Conservation (phyloP, 1,140 invertebrate genomes). For the Aleiodes sp. region DNA sequence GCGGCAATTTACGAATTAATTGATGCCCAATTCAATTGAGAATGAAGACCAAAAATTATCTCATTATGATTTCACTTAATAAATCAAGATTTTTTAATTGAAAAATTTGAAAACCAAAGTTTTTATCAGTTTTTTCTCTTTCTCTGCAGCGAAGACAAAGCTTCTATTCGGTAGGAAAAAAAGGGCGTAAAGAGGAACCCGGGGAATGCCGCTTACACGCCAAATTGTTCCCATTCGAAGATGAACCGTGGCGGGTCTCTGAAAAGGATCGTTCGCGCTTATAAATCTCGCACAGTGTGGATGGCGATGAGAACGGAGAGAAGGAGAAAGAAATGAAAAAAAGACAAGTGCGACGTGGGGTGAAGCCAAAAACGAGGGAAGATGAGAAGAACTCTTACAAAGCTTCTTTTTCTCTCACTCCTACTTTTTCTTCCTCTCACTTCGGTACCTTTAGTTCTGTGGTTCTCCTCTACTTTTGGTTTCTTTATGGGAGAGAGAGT, state of each 20-base stretch:
- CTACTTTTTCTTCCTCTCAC: neutral
- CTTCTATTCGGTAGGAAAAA: neutral
- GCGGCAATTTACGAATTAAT: neutral
- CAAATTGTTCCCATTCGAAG: constrained; percentile 60
- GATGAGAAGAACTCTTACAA: constrained; percentile 19
- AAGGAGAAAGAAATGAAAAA: constrained; percentile 30
- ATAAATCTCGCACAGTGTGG: constrained; percentile 54
- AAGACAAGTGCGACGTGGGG: neutral
- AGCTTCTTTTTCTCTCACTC: neutral
- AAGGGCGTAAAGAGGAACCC: neutral
- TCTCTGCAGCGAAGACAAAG: constrained; percentile 11
- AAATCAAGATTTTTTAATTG: neutral
- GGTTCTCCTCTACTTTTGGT: neutral
- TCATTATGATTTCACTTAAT: too few species aligned
- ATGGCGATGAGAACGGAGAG: constrained; percentile 33
- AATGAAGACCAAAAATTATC: neutral
- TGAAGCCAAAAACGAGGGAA: constrained; percentile 12
- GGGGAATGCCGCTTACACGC: constrained; percentile 44
- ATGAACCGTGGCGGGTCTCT: constrained; percentile 46
- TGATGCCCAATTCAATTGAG: neutral
- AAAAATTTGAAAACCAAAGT: constrained; percentile 34
- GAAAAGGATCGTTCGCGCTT: constrained; percentile 53
- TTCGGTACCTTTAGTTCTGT: neutral
- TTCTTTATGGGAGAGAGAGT: neutral
- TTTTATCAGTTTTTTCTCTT: constrained; percentile 6